Percentiles rank a stretch among this genome's conserved stretches.
Evolutionary conservation across 2,888 invertebrate species (phyloP).

Genomic region (Helleia helle): DNA sequence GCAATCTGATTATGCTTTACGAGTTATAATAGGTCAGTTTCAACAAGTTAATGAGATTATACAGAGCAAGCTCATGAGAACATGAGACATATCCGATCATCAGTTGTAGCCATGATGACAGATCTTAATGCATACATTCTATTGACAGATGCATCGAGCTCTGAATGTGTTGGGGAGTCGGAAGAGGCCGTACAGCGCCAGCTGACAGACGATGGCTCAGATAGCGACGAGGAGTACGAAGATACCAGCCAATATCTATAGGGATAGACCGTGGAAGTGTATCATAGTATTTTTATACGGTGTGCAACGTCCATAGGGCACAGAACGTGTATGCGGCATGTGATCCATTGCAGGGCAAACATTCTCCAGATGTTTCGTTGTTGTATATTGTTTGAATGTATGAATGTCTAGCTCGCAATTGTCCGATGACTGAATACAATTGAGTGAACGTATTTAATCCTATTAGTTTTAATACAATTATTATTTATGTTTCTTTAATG

Average conservation of each 20-base stretch:
- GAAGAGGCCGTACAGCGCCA: constrained; percentile 58
- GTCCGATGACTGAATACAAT: constrained; percentile 44
- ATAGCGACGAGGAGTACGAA: constrained; percentile 61
- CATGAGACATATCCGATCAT: too few species aligned
- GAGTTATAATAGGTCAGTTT: too few species aligned
- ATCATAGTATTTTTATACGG: constrained; percentile 31
- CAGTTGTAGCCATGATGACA: too few species aligned
- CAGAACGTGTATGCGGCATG: constrained; percentile 19
- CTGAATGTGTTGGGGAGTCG: constrained; percentile 48
- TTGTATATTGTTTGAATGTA: constrained; percentile 34
- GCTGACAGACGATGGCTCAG: constrained; percentile 66
- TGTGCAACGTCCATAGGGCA: constrained; percentile 30
- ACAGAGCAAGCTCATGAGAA: too few species aligned
- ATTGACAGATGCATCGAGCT: constrained; percentile 59
- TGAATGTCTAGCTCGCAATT: constrained; percentile 38
- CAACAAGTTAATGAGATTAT: too few species aligned
- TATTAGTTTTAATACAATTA: constrained; percentile 56
- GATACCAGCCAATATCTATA: constrained; percentile 64
- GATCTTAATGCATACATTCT: too few species aligned
- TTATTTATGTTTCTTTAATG: constrained; percentile 44
- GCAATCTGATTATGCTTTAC: too few species aligned
- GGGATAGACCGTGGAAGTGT: constrained; percentile 22
- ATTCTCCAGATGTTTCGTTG: constrained; percentile 26
- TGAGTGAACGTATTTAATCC: constrained; percentile 66
- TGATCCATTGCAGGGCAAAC: constrained; percentile 13